These are phyloP conservation scores for Cossypha heuglini DNA, from an alignment of 2,797 vertebrate genomes.

Conservation along the genomic window DNA sequence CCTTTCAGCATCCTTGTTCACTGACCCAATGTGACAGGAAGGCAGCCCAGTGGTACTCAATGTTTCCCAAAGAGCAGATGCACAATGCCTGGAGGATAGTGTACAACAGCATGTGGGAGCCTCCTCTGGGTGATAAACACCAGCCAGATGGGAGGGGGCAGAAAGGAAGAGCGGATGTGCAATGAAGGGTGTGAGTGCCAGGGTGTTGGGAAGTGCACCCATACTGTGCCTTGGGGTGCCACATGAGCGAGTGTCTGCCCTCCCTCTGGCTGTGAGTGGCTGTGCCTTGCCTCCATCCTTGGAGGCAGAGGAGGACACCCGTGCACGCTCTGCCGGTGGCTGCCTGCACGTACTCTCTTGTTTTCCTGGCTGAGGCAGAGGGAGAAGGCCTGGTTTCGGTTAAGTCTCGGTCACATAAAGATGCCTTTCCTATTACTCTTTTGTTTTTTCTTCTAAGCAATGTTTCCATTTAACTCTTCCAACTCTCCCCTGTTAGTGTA, in stretches of 20 bases:
- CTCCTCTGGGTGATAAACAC: neutral
- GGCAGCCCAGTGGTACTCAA: neutral
- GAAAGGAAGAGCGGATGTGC: rapidly evolving
- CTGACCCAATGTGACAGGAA: neutral
- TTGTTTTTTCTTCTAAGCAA: constrained; percentile 71
- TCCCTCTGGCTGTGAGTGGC: neutral
- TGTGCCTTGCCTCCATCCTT: neutral
- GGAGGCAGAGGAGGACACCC: neutral
- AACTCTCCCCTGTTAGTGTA: neutral
- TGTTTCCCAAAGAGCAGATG: neutral
- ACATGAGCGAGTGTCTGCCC: neutral
- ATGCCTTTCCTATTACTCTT: constrained; percentile 78
- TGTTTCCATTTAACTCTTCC: constrained; percentile 69
- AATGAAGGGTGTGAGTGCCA: rapidly evolving
- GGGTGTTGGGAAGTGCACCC: rapidly evolving
- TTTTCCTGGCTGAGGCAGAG: constrained; percentile 39
- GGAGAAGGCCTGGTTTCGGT: constrained; percentile 71
- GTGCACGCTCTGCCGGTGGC: neutral
- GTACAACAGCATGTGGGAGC: neutral
- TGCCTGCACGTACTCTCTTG: constrained; percentile 9
- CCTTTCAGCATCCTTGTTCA: neutral
- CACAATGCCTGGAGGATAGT: rapidly evolving
- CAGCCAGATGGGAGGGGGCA: neutral
- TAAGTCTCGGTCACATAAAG: constrained; percentile 70
- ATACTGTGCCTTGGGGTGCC: neutral